Conservation (phyloP, 2,797 vertebrate species). For the Chloroceryle amazona region DNA sequence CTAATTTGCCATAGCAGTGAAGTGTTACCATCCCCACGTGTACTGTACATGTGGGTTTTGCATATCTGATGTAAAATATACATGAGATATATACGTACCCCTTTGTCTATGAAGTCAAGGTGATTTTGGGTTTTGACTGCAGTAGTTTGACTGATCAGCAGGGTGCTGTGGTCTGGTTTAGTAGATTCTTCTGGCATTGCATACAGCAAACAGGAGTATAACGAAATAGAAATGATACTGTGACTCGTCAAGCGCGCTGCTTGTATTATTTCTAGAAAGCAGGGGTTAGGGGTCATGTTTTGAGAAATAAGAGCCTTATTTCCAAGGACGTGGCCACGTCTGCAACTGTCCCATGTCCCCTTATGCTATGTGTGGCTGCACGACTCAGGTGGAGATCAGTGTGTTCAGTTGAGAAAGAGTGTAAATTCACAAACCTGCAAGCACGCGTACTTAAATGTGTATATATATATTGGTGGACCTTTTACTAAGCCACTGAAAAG, state of each 20-base stretch:
- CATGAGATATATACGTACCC: rapidly evolving
- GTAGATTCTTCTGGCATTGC: background rate
- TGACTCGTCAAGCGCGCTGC: background rate
- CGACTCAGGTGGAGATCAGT: background rate
- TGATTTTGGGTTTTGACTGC: background rate
- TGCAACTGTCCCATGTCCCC: background rate
- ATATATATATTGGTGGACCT: background rate
- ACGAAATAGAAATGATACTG: background rate
- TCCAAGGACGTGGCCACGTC: background rate
- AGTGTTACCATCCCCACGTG: background rate
- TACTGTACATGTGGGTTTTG: background rate
- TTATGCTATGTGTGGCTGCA: background rate
- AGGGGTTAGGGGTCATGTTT: background rate
- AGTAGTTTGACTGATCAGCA: background rate
- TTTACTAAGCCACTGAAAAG: background rate
- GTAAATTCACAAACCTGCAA: background rate
- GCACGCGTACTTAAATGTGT: background rate
- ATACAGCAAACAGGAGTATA: background rate
- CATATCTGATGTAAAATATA: background rate
- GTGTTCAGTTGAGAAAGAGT: background rate
- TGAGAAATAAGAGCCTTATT: background rate
- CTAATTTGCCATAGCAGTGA: background rate
- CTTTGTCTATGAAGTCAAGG: background rate
- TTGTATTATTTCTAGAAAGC: background rate
- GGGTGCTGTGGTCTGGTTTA: background rate